phyloP scores from a whole-genome alignment of 2,797 vertebrate species.

The Chloroceryle amazona region DNA sequence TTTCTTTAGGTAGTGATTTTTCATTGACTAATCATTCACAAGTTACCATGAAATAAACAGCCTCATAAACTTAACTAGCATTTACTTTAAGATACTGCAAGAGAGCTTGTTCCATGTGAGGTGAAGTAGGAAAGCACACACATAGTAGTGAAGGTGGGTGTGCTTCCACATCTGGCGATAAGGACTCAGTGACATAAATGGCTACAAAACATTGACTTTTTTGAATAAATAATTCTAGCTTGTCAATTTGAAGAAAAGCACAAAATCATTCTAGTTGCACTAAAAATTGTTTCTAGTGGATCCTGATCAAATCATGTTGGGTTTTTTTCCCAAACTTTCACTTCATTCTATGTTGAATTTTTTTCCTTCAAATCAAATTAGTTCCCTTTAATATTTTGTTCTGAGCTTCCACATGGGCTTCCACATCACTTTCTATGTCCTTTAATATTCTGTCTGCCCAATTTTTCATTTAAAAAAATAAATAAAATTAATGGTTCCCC shows the following conservation, averaged over 20 bases:
- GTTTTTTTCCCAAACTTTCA: not conserved
- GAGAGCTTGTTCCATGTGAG: not conserved
- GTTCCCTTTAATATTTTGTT: not conserved
- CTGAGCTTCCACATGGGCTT: not conserved
- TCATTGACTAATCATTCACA: constrained; percentile 63
- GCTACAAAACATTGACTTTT: not conserved
- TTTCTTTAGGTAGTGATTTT: constrained; percentile 31
- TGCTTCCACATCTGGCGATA: constrained; percentile 23
- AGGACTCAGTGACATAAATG: not conserved
- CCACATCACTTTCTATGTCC: not conserved
- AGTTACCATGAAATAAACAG: constrained; percentile 32
- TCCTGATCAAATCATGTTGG: not conserved
- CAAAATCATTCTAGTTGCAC: not conserved
- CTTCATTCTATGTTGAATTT: not conserved
- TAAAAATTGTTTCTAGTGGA: not conserved
- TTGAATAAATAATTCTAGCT: not conserved
- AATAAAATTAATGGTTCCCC: not conserved
- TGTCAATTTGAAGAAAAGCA: not conserved
- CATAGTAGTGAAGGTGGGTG: not conserved
- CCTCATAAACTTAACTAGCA: constrained; percentile 49
- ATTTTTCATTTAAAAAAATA: not conserved
- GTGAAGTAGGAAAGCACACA: not conserved
- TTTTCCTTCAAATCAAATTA: not conserved
- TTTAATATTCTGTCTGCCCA: not conserved
- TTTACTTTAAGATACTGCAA: constrained; percentile 48